Percentiles rank a stretch among this genome's conserved stretches.
These are phyloP conservation scores for Dermochelys coriacea DNA, from an alignment of 2,797 vertebrate species.

Conservation along the genomic window DNA sequence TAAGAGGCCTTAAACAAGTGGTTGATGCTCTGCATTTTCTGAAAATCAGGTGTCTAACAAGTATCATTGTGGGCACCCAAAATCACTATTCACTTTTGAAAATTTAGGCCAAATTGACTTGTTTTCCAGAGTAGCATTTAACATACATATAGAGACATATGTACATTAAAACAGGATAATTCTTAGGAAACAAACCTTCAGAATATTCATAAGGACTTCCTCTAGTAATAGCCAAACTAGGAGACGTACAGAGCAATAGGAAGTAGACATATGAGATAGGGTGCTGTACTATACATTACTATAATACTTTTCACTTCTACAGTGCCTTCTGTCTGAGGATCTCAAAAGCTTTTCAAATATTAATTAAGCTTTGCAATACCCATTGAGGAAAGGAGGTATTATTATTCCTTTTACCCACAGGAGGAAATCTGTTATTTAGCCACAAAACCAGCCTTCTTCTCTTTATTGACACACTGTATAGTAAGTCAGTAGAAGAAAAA, in stretches of 20 bases:
- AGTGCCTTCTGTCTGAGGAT: fast-evolving
- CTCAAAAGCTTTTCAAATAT: not conserved
- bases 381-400: not conserved
- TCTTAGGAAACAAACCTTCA: not conserved
- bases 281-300: not conserved
- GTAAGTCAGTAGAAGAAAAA: not conserved
- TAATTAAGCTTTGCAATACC: not conserved
- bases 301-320: not conserved
- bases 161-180: not conserved
- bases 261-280: fast-evolving
- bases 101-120: fast-evolving
- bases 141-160: fast-evolving
- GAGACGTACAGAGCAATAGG: not conserved
- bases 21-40: not conserved
- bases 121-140: not conserved
- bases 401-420: not conserved
- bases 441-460: not conserved
- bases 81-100: fast-evolving
- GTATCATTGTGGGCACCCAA: fast-evolving
- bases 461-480: not conserved
- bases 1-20: fast-evolving
- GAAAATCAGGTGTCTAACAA: fast-evolving
- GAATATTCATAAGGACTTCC: not conserved
- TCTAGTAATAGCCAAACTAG: not conserved
- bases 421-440: not conserved